Conservation (phyloP, 2,888 invertebrate species). For the Tricholauxania praeusta region DNA sequence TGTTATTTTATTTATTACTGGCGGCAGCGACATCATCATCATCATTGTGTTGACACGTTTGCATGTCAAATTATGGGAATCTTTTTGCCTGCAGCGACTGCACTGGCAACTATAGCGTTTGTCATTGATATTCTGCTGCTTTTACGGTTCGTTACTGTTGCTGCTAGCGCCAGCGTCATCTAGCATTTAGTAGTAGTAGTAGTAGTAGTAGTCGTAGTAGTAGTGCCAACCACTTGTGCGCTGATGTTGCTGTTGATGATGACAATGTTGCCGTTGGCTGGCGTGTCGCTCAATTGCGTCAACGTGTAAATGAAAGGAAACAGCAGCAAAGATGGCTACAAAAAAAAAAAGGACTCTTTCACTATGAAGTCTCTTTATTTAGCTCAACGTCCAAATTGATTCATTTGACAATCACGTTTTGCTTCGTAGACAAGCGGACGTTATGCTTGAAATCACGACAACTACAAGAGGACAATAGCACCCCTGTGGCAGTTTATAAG, state of each 20-base stretch:
- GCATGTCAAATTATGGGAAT: conserved; percentile 8
- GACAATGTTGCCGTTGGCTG: conserved; percentile 9
- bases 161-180: no score
- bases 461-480: no score
- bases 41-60: no score
- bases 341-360: background rate
- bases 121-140: no score
- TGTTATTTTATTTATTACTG: no score
- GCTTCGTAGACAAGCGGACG: background rate
- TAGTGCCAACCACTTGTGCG: background rate
- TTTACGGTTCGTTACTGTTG: no score
- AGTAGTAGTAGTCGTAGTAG: no score
- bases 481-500: no score
- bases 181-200: no score
- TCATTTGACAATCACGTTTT: conserved; percentile 39
- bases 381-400: conserved; percentile 40
- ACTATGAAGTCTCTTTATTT: background rate
- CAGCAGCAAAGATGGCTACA: conserved; percentile 2
- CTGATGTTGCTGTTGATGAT: conserved; percentile 1
- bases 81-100: background rate
- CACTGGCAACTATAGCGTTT: no score
- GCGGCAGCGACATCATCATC: no score
- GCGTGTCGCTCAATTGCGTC: conserved; percentile 26
- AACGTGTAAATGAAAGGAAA: background rate
- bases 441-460: conserved; percentile 5